A percentile compares a stretch with the other conserved stretches of the same genome.
Conservation (phyloP, 2,113 vertebrate species). For the Cavia porcellus region DNA sequence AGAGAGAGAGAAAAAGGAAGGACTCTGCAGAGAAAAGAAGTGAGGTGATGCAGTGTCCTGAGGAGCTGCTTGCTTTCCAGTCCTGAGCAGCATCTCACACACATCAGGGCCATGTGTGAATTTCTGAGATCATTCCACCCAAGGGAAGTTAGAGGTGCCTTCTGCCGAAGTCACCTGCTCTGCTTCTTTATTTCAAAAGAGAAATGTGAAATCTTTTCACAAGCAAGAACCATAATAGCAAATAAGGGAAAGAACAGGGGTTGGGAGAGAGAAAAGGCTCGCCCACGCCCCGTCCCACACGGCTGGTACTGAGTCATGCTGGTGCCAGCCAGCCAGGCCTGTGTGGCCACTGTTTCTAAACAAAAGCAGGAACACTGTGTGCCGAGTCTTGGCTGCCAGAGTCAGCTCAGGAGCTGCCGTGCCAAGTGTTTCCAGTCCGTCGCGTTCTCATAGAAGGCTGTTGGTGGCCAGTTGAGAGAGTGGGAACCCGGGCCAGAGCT, state of each 20-base stretch:
- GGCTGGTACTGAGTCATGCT: background rate
- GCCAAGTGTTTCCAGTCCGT: background rate
- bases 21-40: background rate
- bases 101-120: background rate
- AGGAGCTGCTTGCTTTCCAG: background rate
- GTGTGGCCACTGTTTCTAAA: no score
- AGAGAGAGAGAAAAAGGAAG: no score
- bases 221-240: background rate
- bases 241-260: background rate
- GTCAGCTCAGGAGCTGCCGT: background rate
- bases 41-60: background rate
- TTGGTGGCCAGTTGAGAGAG: background rate
- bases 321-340: background rate
- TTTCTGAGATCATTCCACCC: background rate
- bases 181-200: background rate
- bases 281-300: background rate
- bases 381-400: rapidly evolving
- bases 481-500: background rate
- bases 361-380: rapidly evolving
- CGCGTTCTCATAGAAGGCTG: background rate
- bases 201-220: background rate
- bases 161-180: background rate
- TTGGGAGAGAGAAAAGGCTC: rapidly evolving
- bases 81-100: background rate
- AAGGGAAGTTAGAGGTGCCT: background rate